These are phyloP conservation scores for Cuculus canorus DNA, from an alignment of 2,797 vertebrate genomes.

Conservation along the genomic window DNA sequence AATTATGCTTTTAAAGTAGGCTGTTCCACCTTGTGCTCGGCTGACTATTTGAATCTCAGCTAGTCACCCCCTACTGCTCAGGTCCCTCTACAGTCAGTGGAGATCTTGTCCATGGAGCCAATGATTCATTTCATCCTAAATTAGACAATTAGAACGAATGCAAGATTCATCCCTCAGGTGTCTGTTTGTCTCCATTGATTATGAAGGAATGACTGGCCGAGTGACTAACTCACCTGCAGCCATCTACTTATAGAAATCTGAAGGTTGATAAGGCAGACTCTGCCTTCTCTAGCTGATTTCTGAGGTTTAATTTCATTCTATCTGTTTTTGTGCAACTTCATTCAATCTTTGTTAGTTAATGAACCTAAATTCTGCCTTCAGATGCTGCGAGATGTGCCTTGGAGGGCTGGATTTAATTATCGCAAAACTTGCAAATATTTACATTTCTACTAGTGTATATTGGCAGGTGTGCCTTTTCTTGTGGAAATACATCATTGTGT, in stretches of 20 bases:
- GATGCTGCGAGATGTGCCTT: not conserved
- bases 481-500: not conserved
- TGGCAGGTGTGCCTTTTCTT: slow-evolving; percentile 46
- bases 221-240: slow-evolving; percentile 4
- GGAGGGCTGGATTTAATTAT: slow-evolving; percentile 25
- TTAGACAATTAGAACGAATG: not conserved
- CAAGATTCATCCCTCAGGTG: not conserved
- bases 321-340: not conserved
- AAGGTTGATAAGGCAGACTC: not conserved
- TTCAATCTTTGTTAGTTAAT: not conserved
- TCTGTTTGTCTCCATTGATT: not conserved
- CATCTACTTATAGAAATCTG: not conserved
- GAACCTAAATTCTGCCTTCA: not conserved
- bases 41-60: not conserved
- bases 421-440: slow-evolving; percentile 41
- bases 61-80: not conserved
- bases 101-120: not conserved
- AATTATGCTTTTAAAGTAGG: not conserved
- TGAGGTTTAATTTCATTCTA: not conserved
- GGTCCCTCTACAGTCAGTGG: not conserved
- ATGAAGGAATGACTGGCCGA: not conserved
- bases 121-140: not conserved
- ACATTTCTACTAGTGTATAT: not conserved
- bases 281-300: not conserved
- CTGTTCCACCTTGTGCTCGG: not conserved